Conservation (phyloP, 1,140 invertebrate genomes). For the Batillaria attramentaria region DNA sequence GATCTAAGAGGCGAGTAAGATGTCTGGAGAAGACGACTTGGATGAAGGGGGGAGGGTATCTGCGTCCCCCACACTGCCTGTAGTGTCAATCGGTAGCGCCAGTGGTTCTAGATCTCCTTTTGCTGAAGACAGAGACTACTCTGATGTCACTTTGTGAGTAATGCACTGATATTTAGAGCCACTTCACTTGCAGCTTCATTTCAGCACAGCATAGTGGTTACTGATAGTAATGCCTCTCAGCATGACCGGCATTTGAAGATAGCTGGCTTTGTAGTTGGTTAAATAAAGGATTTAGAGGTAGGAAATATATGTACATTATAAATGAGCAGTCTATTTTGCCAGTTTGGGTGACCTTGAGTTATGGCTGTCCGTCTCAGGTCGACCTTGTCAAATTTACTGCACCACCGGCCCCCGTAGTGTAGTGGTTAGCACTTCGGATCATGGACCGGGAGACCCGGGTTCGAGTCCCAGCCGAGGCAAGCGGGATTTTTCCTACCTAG, state of each 20-base stretch:
- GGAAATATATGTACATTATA: not conserved
- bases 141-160: slow-evolving; percentile 20
- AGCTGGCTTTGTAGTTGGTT: not conserved
- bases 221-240: not conserved
- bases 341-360: too few relatives aligned
- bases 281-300: not conserved
- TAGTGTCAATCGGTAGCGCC: slow-evolving; percentile 6
- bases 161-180: too few relatives aligned
- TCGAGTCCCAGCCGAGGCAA: too few relatives aligned
- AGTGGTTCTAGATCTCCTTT: slow-evolving; percentile 1
- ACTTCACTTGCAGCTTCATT: too few relatives aligned
- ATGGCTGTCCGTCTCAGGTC: too few relatives aligned
- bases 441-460: too few relatives aligned
- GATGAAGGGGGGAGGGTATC: slow-evolving; percentile 13
- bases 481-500: too few relatives aligned
- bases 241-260: not conserved
- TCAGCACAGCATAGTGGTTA: not conserved
- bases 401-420: too few relatives aligned
- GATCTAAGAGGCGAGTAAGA: not conserved
- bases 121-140: not conserved
- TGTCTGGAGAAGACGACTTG: not conserved
- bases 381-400: too few relatives aligned
- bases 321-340: not conserved
- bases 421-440: too few relatives aligned
- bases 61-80: slow-evolving; percentile 11